Evolutionary conservation across 37 sponge, comb jelly and placozoan species (phyloP), one percentile per base, ranked within the genome.

Genomic region (Diacarnus erythraeanus): DNA sequence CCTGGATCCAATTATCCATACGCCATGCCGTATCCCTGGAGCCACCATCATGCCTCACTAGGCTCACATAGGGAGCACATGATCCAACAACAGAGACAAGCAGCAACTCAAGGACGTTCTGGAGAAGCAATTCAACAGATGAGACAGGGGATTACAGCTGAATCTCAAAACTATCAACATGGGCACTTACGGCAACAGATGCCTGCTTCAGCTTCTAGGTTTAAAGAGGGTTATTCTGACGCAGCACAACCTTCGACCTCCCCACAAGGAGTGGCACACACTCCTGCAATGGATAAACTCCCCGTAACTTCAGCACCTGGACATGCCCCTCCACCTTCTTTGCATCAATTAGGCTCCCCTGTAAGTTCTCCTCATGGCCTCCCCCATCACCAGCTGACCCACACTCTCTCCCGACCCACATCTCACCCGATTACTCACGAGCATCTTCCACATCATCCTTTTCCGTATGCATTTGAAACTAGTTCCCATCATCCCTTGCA

Each of bases 1-100:
- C 69, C 68, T 30, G 76, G 60, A 0, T 31, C 44, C 27, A 86
- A 73, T 59, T 87, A 87, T 63, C 82, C 88, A 8, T 87, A 82
- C 47, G 26, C 76, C 20, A 26, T 81, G 54, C 36, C 86, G 2
- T 87, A 87, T 37, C 77, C 77, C 21, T 81, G 88, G 82, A 60
- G 76, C 3, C 86, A 77, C 22, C 77, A 37, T n/a, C 59, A 38
- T 6, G 18, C 78, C 21, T 58, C 68, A 57, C 2, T 69, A 34
- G 68, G 47, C 22, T 59, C 77, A 39, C 77, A 76, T 36, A 39
- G 77, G 2, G 67, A 78, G 4, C 78, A 78, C 44, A n/a, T 64
- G 51, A 41, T 65, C 5, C 78, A 65, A 43, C 78, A 78, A 0
- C 77, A 77, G 75, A 61, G 64, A 25, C 64, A 61, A 25, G 4